Conservation (phyloP, 2,797 vertebrate species). For the Aeoliscus strigatus region DNA sequence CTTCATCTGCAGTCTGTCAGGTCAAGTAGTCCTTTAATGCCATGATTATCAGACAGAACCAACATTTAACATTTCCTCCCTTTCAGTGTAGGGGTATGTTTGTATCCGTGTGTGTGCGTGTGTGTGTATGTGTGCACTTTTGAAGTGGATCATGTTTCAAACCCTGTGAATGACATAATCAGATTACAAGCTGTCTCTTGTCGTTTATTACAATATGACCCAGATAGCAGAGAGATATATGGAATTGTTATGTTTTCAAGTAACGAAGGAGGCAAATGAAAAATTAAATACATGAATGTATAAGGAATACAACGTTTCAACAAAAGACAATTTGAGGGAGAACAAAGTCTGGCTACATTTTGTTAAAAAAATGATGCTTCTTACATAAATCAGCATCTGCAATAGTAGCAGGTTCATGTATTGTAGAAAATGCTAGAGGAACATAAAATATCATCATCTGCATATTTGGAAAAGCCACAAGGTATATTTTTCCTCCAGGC, state of each 20-base stretch:
- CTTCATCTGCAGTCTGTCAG: conserved; percentile 51
- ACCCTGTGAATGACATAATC: conserved; percentile 13
- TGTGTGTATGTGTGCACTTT: conserved; percentile 8
- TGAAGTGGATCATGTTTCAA: conserved; percentile 18
- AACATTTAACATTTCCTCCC: conserved; percentile 50
- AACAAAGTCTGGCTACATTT: too few species aligned
- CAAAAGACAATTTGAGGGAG: too few species aligned
- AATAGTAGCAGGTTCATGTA: too few species aligned
- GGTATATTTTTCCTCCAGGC: conserved; percentile 14
- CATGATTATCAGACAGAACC: conserved; percentile 43
- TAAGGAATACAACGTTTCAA: too few species aligned
- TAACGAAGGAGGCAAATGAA: too few species aligned
- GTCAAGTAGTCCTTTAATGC: conserved; percentile 60
- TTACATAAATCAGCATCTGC: too few species aligned
- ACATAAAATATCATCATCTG: conserved; percentile 22
- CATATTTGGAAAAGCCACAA: conserved; percentile 40
- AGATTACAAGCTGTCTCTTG: conserved; percentile 10
- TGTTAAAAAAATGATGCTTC: too few species aligned
- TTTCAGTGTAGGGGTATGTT: conserved; percentile 13
- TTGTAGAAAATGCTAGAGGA: conserved; percentile 7
- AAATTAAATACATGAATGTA: too few species aligned
- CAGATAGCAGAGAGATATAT: too few species aligned
- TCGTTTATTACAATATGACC: conserved; percentile 12
- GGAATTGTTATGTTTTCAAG: too few species aligned
- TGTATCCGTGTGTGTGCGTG: conserved; percentile 8